Base-by-base conservation (phyloP, 1,140 invertebrate genomes). In the Ceratoteleas bidentatus region DNA sequence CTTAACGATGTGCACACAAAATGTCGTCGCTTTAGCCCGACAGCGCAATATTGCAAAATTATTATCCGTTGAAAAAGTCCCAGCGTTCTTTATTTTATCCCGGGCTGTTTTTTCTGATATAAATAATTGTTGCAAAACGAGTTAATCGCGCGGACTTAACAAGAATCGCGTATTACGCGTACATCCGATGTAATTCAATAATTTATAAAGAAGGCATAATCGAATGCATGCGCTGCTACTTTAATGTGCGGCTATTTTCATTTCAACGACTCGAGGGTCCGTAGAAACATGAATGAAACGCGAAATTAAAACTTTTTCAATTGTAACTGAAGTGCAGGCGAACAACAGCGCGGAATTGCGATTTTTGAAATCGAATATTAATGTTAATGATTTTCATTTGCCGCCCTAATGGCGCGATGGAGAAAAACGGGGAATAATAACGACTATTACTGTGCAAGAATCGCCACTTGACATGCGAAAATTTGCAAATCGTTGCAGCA, bases 1-100 rank as follows among this genome's bases (percentile, higher is more conserved):
- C 74, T 83, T 83, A 78, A 83, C 74, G 72, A 70, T 64, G 69
- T 70, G 64, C 69, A 78, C 64, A 72, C 64, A 65, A 45, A 64
- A 54, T 68, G 57, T 34, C 36, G 33, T 56, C 60, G 54, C 36
- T 65, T 61, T 45, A 52, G 49, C 61, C 34, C 38, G 36, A 73
- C 40, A 52, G 61, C 64, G 61, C 77, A 66, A 66, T 68, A 82
- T 82, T 72, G 50, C 32, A 52, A 60, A 74, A 75, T 81, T 81
- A 81, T 70, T 34, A 49, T 56, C 53, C 66, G 66, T 24, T 72
- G 66, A 62, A 50, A 54, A 61, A 57, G 16, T 61, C 45, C 1
- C 32, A 24, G 32, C 24, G 14, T 53, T 3, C 52, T 53, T 53
- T 53, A 13, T 10, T 47, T 6, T 11, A 2, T 11, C 45, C 4